Base-by-base conservation (phyloP, 2,888 invertebrate genomes). In the Stenodera caucasica region DNA sequence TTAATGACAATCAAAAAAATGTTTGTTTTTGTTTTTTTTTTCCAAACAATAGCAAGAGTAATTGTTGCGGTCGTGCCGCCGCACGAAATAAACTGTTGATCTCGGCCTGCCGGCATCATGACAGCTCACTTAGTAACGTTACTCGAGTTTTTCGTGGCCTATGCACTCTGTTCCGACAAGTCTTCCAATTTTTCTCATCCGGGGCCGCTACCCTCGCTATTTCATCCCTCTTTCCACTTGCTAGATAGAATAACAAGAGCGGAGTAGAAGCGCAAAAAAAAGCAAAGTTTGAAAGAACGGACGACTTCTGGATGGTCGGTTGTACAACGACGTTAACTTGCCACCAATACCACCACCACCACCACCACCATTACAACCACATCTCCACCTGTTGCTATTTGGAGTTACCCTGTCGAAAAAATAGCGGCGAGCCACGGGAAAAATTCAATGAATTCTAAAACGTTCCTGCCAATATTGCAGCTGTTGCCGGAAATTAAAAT, bases 131-230 rank as follows among this genome's bases (percentile, higher is more conserved):
- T 75, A 75, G 75, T 75, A 74, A 75, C 74, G 71, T 68, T 68
- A 70, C 71, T 72, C 72, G 72, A 70, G 72, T 76, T 76, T 76
- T 77, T 75, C 75, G 70, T 75, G 75, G 74, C 75, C 75, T 75
- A 70, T 75, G 76, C 76, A 73, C 77, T 74, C 74, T 69, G 70
- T 76, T 76, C 75, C 77, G 73, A 73, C 76, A 74, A 74, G 75
- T 75, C 76, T 75, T 76, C 73, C 77, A 77, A 77, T 77, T 79
- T 78, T 78, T 77, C 77, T 77, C 74, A 73, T 73, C 72, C 75
- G 70, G 68, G 37, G 26, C 26, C 30, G 12, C 29, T 30, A 21
- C 15, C 7, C 21, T 64, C 62, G 53, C 59, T 63, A 63, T 63
- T 61, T 67, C 53, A 53, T 57, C 37, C 40, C 58, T 50, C 55